Evolutionary conservation across 2,888 invertebrate species (phyloP).

Genomic region (Fabriciana adippe): DNA sequence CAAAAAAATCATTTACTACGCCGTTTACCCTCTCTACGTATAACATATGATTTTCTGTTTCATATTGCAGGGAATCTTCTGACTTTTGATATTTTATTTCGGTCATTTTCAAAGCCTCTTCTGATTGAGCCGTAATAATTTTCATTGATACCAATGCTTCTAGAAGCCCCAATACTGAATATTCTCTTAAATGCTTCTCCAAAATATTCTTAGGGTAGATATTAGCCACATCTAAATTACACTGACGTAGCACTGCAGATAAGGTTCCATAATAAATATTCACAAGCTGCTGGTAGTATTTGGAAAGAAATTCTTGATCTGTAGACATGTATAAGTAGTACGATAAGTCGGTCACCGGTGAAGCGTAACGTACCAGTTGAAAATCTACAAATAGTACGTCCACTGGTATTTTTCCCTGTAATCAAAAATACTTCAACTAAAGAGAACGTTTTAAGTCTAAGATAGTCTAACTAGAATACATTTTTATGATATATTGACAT

Average conservation of each 20-base stretch:
- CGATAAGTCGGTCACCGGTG: slow-evolving; percentile 64
- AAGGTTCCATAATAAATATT: slow-evolving; percentile 64
- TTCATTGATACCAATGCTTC: slow-evolving; percentile 70
- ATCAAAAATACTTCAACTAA: not conserved
- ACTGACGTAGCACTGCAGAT: slow-evolving; percentile 60
- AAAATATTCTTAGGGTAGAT: slow-evolving; percentile 60
- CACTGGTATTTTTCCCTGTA: slow-evolving; percentile 58
- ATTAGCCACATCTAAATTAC: slow-evolving; percentile 54
- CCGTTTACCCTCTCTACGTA: slow-evolving; percentile 64
- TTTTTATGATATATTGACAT: no score
- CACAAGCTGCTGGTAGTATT: slow-evolving; percentile 56
- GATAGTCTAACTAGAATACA: no score
- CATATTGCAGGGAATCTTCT: slow-evolving; percentile 48
- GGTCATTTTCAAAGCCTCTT: slow-evolving; percentile 63
- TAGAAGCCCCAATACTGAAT: slow-evolving; percentile 64
- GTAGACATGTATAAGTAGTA: slow-evolving; percentile 66
- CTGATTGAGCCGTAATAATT: slow-evolving; percentile 65
- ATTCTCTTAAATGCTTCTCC: slow-evolving; percentile 55
- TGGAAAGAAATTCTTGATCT: slow-evolving; percentile 53
- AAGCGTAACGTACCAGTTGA: slow-evolving; percentile 60
- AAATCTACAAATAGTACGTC: slow-evolving; percentile 62
- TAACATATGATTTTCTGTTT: slow-evolving; percentile 48
- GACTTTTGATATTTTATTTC: slow-evolving; percentile 58
- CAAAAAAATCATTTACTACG: slow-evolving; percentile 62
- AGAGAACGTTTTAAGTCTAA: no score